A percentile compares a stretch with the other conserved stretches of the same genome.
Conservation (phyloP, 2,797 vertebrate species). For the Girardinus metallicus region DNA sequence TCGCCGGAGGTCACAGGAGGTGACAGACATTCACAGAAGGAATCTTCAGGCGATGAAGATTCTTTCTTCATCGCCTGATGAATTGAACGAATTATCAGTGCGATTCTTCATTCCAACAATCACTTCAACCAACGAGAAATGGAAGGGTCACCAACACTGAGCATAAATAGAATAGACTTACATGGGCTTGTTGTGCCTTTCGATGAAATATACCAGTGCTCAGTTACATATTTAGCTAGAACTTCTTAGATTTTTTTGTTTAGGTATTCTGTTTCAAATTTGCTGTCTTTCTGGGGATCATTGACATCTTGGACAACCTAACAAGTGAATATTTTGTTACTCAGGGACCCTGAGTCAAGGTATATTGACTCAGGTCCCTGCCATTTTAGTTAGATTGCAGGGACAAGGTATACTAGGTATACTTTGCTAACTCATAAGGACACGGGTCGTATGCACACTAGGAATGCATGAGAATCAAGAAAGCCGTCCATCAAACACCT, state of each 20-base stretch:
- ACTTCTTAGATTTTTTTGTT: not conserved
- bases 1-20: conserved; percentile 50
- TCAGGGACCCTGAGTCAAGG: no score
- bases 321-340: not conserved
- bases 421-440: not conserved
- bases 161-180: not conserved
- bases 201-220: not conserved
- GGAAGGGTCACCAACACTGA: not conserved
- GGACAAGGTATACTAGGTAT: not conserved
- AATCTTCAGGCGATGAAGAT: conserved; percentile 2
- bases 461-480: not conserved
- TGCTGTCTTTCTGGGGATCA: not conserved
- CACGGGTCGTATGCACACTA: not conserved
- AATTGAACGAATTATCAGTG: not conserved
- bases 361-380: no score
- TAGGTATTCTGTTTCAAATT: not conserved
- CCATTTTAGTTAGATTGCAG: no score
- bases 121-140: not conserved
- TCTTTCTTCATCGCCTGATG: no score
- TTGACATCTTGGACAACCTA: not conserved
- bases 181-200: not conserved
- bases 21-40: conserved; percentile 40
- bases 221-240: not conserved
- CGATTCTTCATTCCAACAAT: not conserved
- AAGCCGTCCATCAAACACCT: not conserved